Percentiles rank a stretch among this genome's conserved stretches.
Conservation (phyloP, 2,113 vertebrate genomes). For the Tylochromis polylepis region DNA sequence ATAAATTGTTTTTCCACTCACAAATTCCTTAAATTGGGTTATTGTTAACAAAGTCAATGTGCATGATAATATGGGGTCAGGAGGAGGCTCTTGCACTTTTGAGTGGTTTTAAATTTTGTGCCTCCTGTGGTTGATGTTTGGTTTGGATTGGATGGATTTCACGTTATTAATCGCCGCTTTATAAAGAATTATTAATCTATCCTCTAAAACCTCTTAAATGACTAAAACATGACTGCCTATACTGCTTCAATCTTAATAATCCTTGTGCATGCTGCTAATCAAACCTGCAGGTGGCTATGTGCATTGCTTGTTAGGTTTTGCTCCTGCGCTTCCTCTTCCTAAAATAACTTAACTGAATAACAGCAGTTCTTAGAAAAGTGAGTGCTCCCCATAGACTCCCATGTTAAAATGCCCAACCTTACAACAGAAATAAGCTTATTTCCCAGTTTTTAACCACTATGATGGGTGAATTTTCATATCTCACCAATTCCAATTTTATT, state of each 20-base stretch:
- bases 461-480: background rate
- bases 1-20: background rate
- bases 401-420: background rate
- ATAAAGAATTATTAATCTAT: background rate
- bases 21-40: background rate
- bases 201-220: background rate
- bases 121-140: background rate
- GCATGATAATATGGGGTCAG: background rate
- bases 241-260: background rate
- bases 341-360: background rate
- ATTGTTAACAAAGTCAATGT: background rate
- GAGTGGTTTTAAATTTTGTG: background rate
- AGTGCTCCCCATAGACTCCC: background rate
- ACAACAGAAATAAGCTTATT: background rate
- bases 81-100: background rate
- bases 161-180: too few relatives aligned
- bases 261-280: background rate
- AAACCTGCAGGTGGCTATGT: background rate
- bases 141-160: background rate
- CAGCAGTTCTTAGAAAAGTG: background rate
- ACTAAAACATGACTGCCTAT: background rate
- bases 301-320: background rate
- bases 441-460: background rate
- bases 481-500: background rate
- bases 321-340: too few relatives aligned